These are phyloP conservation scores for Drosophila parabipectinata DNA, from an alignment of 1,140 invertebrate genomes.

Conservation along the genomic window DNA sequence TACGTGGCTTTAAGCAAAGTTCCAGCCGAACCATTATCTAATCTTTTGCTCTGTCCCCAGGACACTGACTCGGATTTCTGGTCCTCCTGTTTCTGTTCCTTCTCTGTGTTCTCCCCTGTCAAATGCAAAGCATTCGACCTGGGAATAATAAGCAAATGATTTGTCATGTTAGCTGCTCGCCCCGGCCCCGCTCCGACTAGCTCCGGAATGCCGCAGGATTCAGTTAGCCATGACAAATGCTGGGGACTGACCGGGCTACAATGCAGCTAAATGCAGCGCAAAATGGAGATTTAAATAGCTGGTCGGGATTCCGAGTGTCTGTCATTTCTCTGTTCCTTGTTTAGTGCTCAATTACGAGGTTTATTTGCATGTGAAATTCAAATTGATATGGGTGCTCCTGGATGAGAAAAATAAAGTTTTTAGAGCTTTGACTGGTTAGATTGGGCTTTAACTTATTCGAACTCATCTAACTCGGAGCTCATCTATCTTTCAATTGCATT, in stretches of 20 bases:
- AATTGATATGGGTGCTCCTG: neutral
- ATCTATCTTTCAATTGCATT: conserved; percentile 7
- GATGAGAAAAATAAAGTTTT: neutral
- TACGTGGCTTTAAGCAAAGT: conserved; percentile 54
- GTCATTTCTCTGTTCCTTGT: conserved; percentile 9
- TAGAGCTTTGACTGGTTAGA: neutral
- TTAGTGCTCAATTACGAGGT: conserved; percentile 9
- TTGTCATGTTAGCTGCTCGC: conserved; percentile 61
- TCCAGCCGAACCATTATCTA: conserved; percentile 45
- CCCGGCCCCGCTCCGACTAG: neutral
- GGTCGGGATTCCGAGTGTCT: conserved; percentile 31
- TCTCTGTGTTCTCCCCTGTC: conserved; percentile 26
- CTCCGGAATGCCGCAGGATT: conserved; percentile 24
- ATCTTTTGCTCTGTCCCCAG: conserved; percentile 16
- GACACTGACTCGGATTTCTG: neutral
- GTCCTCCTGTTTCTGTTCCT: neutral
- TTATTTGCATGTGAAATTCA: conserved; percentile 34
- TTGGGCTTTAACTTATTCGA: neutral
- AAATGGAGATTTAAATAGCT: conserved; percentile 51
- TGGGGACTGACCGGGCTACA: conserved; percentile 15
- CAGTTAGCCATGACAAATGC: conserved; percentile 45
- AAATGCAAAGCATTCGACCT: conserved; percentile 39
- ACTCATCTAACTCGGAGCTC: neutral
- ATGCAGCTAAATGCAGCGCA: conserved; percentile 27
- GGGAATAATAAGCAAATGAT: conserved; percentile 73